Base-by-base conservation (phyloP, 35 echinoderm and acorn worm species). In the Diadema setosum region DNA sequence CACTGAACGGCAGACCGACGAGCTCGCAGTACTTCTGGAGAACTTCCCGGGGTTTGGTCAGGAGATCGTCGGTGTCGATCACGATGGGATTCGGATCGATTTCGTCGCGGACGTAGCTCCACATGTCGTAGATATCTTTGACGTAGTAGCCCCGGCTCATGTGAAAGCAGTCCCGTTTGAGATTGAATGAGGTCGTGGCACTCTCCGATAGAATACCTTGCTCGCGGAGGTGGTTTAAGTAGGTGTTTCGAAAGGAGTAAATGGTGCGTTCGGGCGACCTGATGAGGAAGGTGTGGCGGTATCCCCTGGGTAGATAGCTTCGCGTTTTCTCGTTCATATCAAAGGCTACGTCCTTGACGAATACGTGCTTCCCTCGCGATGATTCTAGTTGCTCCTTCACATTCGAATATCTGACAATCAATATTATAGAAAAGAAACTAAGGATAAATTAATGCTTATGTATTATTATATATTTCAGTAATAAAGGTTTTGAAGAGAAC, bases 31-130 rank as follows among this genome's bases (percentile, higher is more conserved):
- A 94, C 44, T 90, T 76, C 64, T 55, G 41, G 87, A 89, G 81
- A 33, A 94, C 81, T 18, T 46, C 75, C 17, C 69, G 81, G 0
- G 92, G 92, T 23, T 89, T 35, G 41, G 29, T 64, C 17, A 90
- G 44, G 8, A 94, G 87, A 43, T 94, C 92, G 49, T 94, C 92
- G 11, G 92, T 87, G 7, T 94, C 87, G 27, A 94, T 90, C 5
- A 94, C 86, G 30, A 94, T 86, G 5, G 92, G 92, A 21, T 64
- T 81, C 15, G 55, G 58, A 20, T 65, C 74, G 16, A 57, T 83
- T 17, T 56, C 43, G 37, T 94, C 84, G 39, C 81, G 39, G 1
- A 90, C 56, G 64, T 90, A 90, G 60, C 84, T 81, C 40, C 82
- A 90, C n/a, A 90, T 45, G 46, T 84, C 80, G 23, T 84, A 90